Percentiles rank a stretch among this genome's conserved stretches.
These are phyloP conservation scores for Sycobia sp. DNA, from an alignment of 1,140 invertebrate genomes.

Conservation along the genomic window DNA sequence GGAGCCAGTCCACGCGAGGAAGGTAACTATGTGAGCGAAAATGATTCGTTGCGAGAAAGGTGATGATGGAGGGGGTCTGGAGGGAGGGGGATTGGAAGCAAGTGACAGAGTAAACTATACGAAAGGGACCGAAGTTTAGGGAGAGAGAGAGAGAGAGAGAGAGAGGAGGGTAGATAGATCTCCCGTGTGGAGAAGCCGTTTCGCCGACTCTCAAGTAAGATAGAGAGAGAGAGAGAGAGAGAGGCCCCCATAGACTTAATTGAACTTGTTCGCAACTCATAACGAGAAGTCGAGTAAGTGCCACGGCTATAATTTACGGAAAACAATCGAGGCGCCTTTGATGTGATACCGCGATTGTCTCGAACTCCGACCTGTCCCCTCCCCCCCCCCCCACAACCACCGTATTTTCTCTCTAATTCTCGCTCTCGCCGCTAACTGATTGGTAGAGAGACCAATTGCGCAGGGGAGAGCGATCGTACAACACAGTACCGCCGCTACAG, in stretches of 20 bases:
- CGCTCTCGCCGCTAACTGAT: slow-evolving; percentile 1
- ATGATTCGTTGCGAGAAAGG: slow-evolving; percentile 25
- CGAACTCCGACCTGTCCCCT: slow-evolving; percentile 15
- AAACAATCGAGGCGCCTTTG: slow-evolving; percentile 60
- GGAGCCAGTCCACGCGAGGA: not conserved
- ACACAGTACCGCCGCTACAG: too few species aligned
- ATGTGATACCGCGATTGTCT: slow-evolving; percentile 57
- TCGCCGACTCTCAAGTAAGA: slow-evolving; percentile 41
- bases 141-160: slow-evolving; percentile 23
- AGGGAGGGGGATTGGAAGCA: slow-evolving; percentile 25
- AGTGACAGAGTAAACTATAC: too few species aligned
- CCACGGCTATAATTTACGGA: slow-evolving; percentile 60
- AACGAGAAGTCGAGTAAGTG: slow-evolving; percentile 62
- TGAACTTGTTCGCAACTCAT: slow-evolving; percentile 63
- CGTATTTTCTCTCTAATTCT: not conserved
- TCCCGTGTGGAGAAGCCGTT: slow-evolving; percentile 55
- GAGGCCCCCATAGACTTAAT: slow-evolving; percentile 53
- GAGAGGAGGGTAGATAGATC: slow-evolving; percentile 23
- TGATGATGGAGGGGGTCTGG: slow-evolving; percentile 29
- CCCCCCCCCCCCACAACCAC: not conserved
- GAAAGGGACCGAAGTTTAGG: slow-evolving; percentile 10
- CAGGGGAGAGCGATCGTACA: slow-evolving; percentile 6
- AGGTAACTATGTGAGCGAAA: slow-evolving; percentile 5
- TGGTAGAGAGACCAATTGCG: slow-evolving; percentile 18
- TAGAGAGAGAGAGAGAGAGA: slow-evolving; percentile 4